phyloP scores from a whole-genome alignment of 1,140 invertebrate species.

The Sarcophaga peregrina region DNA sequence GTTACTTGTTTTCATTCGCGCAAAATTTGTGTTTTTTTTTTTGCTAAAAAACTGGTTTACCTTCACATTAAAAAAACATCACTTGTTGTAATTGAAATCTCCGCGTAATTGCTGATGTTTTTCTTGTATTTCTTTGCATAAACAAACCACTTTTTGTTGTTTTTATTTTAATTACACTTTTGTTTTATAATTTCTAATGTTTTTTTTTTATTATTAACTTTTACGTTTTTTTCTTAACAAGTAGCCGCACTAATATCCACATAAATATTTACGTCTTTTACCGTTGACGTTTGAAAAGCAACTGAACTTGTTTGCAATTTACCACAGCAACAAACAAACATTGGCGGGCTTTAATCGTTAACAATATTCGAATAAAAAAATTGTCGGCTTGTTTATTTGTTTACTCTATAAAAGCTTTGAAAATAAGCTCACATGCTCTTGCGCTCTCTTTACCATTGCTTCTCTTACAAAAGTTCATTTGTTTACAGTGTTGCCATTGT shows the following conservation, averaged over 20 bases:
- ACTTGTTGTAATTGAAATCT: not conserved
- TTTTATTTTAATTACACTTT: not conserved
- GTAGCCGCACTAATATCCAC: not conserved
- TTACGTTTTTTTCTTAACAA: conserved; percentile 2
- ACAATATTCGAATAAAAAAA: not conserved
- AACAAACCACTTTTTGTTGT: not conserved
- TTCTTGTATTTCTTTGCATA: not conserved
- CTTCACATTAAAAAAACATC: conserved; percentile 18
- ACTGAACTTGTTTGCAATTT: not conserved
- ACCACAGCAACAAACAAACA: not conserved
- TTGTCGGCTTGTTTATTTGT: not conserved
- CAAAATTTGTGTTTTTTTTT: too few species aligned
- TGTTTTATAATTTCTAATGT: not conserved
- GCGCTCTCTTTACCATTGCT: not conserved
- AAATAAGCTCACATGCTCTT: not conserved
- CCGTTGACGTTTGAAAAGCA: conserved; percentile 22
- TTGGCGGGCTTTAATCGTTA: not conserved
- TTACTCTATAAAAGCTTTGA: too few species aligned
- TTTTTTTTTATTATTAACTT: conserved; percentile 17
- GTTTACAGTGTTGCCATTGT: not conserved
- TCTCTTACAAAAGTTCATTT: not conserved
- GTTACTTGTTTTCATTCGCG: too few species aligned
- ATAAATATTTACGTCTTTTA: not conserved
- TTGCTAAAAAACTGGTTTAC: conserved; percentile 36
- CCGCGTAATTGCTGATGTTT: not conserved